Base-by-base conservation (phyloP, 2,888 invertebrate species). In the Epistrophe grossulariae region DNA sequence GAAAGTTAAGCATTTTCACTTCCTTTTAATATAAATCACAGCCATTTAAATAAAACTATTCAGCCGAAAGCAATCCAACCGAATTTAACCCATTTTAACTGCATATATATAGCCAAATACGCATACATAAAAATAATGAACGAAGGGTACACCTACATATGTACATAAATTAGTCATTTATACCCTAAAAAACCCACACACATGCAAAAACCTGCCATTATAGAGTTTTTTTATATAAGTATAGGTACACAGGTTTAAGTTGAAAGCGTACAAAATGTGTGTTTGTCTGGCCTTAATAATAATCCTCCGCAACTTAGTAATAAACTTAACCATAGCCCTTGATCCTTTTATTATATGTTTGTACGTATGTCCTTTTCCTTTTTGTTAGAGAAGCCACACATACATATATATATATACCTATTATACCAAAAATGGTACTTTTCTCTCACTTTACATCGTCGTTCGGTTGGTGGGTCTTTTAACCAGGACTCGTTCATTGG, bases 281-380 rank as follows among this genome's bases (percentile, higher is more conserved):
- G 48, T 73, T 24, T 62, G 81, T 80, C 80, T 80, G 52, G 55
- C 35, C 10, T 24, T 70, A 55, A 52, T 71, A 64, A 76, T 73
- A 74, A 81, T 84, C 79, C 62, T 60, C 38, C 31, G 9, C 64
- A 45, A 45, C 64, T 40, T 11, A 62, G 72, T 70, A 78, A 85
- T 85, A 64, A 79, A 73, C 85, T 74, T 50, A 78, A 78, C 70
- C 68, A 62, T 72, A 79, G 73, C 62, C 55, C 70, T 74, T 85
- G 85, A 85, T 85, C 78, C 81, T 78, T 81, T 85, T 73, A 73
- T 81, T 72, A 73, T 24, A 24, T 24, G 24, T 24, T n/a, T n/a
- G 3, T 24, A 24, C 2, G 24, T 24, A 24, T 84, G 60, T 77
- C 55, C 52, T 70, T 70, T 77, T 55, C 28, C 8, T 4, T 55